Evolutionary conservation across 2,888 invertebrate species (phyloP).

Genomic region (Coenonympha glycerion): DNA sequence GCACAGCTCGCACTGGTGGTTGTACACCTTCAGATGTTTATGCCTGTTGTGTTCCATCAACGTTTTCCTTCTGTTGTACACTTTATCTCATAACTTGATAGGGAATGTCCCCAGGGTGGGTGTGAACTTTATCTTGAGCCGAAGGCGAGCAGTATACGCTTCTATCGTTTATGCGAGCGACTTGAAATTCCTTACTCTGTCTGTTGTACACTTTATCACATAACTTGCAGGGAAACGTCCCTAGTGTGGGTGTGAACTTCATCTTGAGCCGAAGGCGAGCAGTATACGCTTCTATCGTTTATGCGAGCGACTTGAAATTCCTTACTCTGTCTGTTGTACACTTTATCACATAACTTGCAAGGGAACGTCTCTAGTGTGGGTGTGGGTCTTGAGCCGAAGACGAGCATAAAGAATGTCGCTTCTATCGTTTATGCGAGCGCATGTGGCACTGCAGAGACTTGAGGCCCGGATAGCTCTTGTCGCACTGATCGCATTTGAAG

Average conservation of each 20-base stretch:
- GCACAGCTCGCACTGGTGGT: slow-evolving; percentile 7
- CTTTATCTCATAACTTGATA: slow-evolving; percentile 52
- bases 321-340: slow-evolving; percentile 48
- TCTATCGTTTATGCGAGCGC: slow-evolving; percentile 1
- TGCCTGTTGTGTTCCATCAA: slow-evolving; percentile 4
- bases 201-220: slow-evolving; percentile 52
- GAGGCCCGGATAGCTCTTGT: not conserved
- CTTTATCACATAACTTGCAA: slow-evolving; percentile 52
- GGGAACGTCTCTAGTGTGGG: slow-evolving; percentile 49
- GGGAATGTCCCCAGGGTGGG: slow-evolving; percentile 53
- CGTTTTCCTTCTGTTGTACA: slow-evolving; percentile 53
- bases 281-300: no score
- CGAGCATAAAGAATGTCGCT: no score
- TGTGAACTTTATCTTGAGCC: slow-evolving; percentile 65
- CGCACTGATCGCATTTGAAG: not conserved
- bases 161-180: not conserved
- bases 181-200: not conserved
- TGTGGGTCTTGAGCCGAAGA: no score
- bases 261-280: no score
- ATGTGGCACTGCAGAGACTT: slow-evolving; percentile 1
- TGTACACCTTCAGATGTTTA: slow-evolving; percentile 2
- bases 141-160: no score
- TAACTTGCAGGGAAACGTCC: slow-evolving; percentile 53
- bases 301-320: slow-evolving; percentile 27
- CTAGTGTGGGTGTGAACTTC: no score